phyloP scores from a whole-genome alignment of 2,888 invertebrate genomes.

The Digitonthophagus gazella region DNA sequence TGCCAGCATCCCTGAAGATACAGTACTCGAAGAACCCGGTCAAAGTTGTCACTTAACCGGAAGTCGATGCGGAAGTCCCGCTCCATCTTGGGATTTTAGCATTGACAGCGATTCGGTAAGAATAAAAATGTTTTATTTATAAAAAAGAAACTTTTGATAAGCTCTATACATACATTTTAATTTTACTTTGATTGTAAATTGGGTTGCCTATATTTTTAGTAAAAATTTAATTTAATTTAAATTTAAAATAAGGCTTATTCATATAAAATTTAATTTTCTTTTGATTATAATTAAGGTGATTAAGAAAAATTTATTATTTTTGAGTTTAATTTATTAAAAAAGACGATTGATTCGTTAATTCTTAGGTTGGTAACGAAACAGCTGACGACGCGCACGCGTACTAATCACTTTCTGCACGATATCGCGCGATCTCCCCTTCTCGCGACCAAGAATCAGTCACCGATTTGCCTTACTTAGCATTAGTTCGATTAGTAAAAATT shows the following conservation, averaged over 20 bases:
- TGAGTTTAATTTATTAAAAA: not conserved
- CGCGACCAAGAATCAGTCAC: constrained; percentile 37
- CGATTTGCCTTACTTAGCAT: constrained; percentile 39
- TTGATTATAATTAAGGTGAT: too few relatives aligned
- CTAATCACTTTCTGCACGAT: not conserved
- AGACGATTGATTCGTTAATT: constrained; percentile 3
- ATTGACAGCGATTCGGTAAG: constrained; percentile 48
- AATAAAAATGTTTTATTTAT: too few relatives aligned
- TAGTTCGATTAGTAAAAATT: constrained; percentile 18
- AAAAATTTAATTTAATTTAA: not conserved
- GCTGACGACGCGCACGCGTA: constrained; percentile 33
- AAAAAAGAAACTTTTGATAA: too few relatives aligned
- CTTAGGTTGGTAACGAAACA: constrained; percentile 36
- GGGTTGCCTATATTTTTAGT: not conserved
- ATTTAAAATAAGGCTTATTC: too few relatives aligned
- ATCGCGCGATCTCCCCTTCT: constrained; percentile 23
- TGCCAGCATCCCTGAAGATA: constrained; percentile 53
- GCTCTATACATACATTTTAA: too few relatives aligned
- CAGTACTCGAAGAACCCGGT: constrained; percentile 50
- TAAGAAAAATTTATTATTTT: not conserved
- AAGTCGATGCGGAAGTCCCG: constrained; percentile 47
- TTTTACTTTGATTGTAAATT: too few relatives aligned
- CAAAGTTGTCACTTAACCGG: constrained; percentile 32
- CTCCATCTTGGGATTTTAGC: constrained; percentile 51
- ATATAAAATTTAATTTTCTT: too few relatives aligned